These are phyloP conservation scores for Cacoxenus indagator DNA, from an alignment of 2,888 invertebrate species.

Conservation along the genomic window DNA sequence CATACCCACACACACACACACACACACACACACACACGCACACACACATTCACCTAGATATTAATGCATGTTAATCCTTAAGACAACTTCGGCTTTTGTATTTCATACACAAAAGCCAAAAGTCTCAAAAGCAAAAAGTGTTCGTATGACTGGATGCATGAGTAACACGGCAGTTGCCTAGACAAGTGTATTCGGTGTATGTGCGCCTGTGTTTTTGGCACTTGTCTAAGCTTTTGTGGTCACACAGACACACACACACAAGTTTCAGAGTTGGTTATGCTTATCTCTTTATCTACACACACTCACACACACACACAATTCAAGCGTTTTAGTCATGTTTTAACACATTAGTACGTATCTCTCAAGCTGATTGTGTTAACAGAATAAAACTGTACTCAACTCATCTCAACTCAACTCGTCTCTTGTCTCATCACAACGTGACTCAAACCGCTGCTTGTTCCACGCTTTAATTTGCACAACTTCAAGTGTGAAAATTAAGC, in stretches of 20 bases:
- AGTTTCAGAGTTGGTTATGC: neutral
- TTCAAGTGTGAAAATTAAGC: conserved; percentile 21
- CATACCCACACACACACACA: neutral
- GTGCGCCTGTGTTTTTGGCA: neutral
- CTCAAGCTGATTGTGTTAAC: neutral
- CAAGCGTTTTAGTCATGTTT: neutral
- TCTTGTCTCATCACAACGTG: neutral
- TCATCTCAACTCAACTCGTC: neutral
- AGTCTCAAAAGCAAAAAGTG: conserved; percentile 14
- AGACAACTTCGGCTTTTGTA: conserved; percentile 4
- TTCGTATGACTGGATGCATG: neutral
- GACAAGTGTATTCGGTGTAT: neutral
- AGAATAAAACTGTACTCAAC: neutral
- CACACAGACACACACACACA: neutral
- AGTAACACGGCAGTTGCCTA: neutral
- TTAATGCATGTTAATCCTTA: conserved; percentile 20
- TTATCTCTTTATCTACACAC: neutral
- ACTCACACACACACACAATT: no score
- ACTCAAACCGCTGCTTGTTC: no score
- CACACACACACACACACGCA: neutral
- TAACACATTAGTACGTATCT: conserved; percentile 1
- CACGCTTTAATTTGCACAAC: neutral
- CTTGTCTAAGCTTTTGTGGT: conserved; percentile 16
- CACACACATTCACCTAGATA: neutral
- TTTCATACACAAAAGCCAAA: conserved; percentile 15